Conservation (phyloP, 2,888 invertebrate species). For the Hyppa rectilinea region DNA sequence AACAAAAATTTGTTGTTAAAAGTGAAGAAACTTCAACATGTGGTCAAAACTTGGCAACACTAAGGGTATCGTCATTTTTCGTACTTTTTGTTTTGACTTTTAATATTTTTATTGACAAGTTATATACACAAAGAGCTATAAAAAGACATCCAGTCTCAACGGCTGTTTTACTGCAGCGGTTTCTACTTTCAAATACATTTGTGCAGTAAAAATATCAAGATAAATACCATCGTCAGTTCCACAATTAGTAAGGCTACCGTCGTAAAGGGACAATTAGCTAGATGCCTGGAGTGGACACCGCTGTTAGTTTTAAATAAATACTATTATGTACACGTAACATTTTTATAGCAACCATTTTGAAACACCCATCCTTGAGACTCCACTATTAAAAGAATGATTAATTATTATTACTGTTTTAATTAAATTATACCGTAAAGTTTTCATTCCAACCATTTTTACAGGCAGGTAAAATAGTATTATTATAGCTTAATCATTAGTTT, state of each 20-base stretch:
- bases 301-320: constrained; percentile 20
- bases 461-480: constrained; percentile 5
- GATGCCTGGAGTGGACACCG: neutral
- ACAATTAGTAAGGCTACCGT: constrained; percentile 30
- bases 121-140: constrained; percentile 36
- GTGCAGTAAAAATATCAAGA: constrained; percentile 40
- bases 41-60: neutral
- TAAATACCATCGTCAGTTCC: constrained; percentile 24
- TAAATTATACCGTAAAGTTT: constrained; percentile 19
- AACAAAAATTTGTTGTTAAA: constrained; percentile 2
- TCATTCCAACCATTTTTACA: constrained; percentile 13
- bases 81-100: neutral
- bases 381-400: constrained; percentile 39
- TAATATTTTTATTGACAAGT: constrained; percentile 12
- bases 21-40: neutral
- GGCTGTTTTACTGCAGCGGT: constrained; percentile 37
- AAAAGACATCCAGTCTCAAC: constrained; percentile 40
- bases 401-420: constrained; percentile 39
- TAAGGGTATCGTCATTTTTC: neutral
- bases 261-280: constrained; percentile 47
- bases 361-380: constrained; percentile 37
- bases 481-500: constrained; percentile 21
- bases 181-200: constrained; percentile 35
- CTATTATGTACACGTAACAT: constrained; percentile 7
- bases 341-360: constrained; percentile 21